These are phyloP conservation scores for Xyrichtys novacula DNA, from an alignment of 2,797 vertebrate genomes.

Conservation along the genomic window DNA sequence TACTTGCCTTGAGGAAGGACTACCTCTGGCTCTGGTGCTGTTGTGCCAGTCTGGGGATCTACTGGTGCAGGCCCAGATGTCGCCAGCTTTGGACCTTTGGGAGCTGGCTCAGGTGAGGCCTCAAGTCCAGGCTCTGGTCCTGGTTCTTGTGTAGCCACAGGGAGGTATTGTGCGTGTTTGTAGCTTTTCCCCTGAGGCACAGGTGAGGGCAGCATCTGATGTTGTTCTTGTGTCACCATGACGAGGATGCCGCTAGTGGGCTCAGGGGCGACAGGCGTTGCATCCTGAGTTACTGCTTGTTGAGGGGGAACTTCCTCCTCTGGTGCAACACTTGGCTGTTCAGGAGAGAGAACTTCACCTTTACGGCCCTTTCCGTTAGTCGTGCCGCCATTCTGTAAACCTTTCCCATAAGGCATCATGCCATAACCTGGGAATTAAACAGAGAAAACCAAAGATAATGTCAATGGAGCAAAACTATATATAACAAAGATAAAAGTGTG, in stretches of 20 bases:
- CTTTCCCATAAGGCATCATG: conserved; percentile 56
- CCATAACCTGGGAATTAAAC: conserved; percentile 70
- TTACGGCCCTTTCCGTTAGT: conserved; percentile 59
- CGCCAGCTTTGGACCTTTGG: conserved; percentile 17
- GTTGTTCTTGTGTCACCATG: conserved; percentile 60
- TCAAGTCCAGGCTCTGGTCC: conserved; percentile 29
- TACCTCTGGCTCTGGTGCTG: conserved; percentile 20
- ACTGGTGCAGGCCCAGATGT: conserved; percentile 38
- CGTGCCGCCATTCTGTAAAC: conserved; percentile 40
- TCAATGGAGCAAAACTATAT: background rate
- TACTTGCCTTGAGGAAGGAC: conserved; percentile 68
- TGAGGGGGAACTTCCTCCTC: conserved; percentile 36
- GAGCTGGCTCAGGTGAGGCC: conserved; percentile 30
- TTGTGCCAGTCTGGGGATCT: conserved; percentile 27
- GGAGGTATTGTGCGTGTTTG: conserved; percentile 37
- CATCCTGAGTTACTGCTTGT: conserved; percentile 27
- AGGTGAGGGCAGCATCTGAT: conserved; percentile 50
- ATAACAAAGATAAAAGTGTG: background rate
- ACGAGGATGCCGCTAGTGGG: conserved; percentile 40
- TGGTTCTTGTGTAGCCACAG: conserved; percentile 41
- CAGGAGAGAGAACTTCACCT: conserved; percentile 61
- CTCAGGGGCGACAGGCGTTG: conserved; percentile 19
- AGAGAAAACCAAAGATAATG: background rate
- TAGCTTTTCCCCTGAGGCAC: conserved; percentile 65
- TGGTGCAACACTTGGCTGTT: conserved; percentile 50